Evolutionary conservation across 2,888 invertebrate genomes (phyloP).

Genomic region (Oscheius sp.): DNA sequence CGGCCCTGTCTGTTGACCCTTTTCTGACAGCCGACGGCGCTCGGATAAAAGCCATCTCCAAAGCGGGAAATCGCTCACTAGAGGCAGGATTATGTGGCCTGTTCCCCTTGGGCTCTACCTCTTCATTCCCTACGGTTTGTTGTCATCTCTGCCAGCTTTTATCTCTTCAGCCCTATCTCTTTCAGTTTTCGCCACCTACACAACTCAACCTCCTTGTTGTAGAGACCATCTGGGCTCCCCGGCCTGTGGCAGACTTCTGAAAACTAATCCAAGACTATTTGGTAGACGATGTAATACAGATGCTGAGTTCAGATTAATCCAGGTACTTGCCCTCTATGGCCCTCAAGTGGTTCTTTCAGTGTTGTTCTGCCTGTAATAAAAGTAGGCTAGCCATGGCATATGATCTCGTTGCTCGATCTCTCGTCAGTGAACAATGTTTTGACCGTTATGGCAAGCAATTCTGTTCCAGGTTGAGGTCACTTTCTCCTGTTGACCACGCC

Average conservation of each 20-base stretch:
- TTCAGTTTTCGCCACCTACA: constrained; percentile 39
- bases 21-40: constrained; percentile 16
- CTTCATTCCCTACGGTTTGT: constrained; percentile 26
- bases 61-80: constrained; percentile 13
- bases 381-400: constrained; percentile 59
- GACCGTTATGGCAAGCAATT: constrained; percentile 62
- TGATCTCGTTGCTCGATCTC: constrained; percentile 61
- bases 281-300: constrained; percentile 60
- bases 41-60: constrained; percentile 14
- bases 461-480: constrained; percentile 49
- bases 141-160: too few species aligned
- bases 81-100: constrained; percentile 2
- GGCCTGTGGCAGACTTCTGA: constrained; percentile 54
- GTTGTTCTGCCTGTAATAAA: constrained; percentile 63
- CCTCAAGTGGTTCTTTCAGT: constrained; percentile 40
- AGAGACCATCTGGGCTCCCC: constrained; percentile 58
- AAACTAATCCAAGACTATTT: constrained; percentile 53
- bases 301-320: constrained; percentile 58
- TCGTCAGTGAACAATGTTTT: constrained; percentile 63
- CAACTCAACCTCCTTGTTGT: constrained; percentile 64
- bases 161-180: background rate
- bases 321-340: background rate
- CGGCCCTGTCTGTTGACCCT: constrained; percentile 20
- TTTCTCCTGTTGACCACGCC: background rate
- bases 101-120: background rate